A percentile compares a stretch with the other conserved stretches of the same genome.
phyloP scores from a whole-genome alignment of 2,888 invertebrate species.

The Drosophila subsilvestris region DNA sequence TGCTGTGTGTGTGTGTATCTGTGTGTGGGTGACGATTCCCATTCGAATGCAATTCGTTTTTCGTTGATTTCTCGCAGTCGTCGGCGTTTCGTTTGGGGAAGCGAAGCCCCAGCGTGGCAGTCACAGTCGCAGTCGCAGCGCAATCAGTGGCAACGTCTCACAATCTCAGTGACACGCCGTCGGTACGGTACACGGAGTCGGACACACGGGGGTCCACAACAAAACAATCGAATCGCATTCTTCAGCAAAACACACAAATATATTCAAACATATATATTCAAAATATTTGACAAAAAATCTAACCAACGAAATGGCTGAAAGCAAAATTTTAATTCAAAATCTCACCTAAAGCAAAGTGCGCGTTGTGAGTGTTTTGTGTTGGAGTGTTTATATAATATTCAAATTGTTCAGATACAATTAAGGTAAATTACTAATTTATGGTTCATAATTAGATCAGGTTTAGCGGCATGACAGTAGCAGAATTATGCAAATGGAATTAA shows the following conservation, averaged over 20 bases:
- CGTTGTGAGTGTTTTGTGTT: slow-evolving; percentile 32
- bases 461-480: background rate
- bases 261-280: slow-evolving; percentile 9
- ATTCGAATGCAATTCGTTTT: slow-evolving; percentile 79
- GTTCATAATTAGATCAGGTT: slow-evolving; percentile 1
- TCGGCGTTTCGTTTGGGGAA: slow-evolving; percentile 25
- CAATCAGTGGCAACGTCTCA: slow-evolving; percentile 38
- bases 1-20: slow-evolving; percentile 14
- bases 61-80: slow-evolving; percentile 78
- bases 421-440: slow-evolving; percentile 29
- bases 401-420: slow-evolving; percentile 15
- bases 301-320: slow-evolving; percentile 15
- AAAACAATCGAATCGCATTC: slow-evolving; percentile 8
- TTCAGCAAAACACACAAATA: slow-evolving; percentile 2
- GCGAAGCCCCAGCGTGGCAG: slow-evolving; percentile 24
- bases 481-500: too few species aligned
- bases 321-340: slow-evolving; percentile 7
- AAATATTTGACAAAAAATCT: slow-evolving; percentile 8
- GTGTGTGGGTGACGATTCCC: slow-evolving; percentile 73
- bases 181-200: slow-evolving; percentile 67
- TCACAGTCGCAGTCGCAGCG: slow-evolving; percentile 34
- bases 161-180: slow-evolving; percentile 81
- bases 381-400: slow-evolving; percentile 24
- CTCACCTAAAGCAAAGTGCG: slow-evolving; percentile 22
- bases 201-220: slow-evolving; percentile 24